A percentile compares a stretch with the other conserved stretches of the same genome.
phyloP scores from a whole-genome alignment of 2,888 invertebrate species.

The Achlya flavicornis region DNA sequence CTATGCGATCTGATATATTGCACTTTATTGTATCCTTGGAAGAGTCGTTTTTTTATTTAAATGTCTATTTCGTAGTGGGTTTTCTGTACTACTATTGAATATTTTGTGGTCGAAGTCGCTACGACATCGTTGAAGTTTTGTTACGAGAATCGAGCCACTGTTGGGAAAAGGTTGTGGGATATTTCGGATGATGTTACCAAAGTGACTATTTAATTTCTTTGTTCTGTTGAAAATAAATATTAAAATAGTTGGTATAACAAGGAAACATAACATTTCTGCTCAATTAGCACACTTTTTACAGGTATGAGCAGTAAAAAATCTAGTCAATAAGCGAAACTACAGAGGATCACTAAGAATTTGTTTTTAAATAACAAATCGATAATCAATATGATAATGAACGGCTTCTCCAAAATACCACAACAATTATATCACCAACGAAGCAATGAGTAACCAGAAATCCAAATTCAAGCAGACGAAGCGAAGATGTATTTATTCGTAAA shows the following conservation, averaged over 20 bases:
- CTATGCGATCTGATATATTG: too few species aligned
- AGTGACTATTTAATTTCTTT: conserved; percentile 7
- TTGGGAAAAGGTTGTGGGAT: conserved; percentile 10
- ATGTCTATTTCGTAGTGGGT: too few species aligned
- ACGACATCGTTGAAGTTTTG: too few species aligned
- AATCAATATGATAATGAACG: not conserved
- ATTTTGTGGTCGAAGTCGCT: too few species aligned
- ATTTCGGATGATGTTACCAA: conserved; percentile 9
- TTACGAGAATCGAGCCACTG: too few species aligned
- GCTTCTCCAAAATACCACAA: not conserved
- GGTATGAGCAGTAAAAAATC: not conserved
- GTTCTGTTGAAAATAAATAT: not conserved
- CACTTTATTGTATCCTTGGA: too few species aligned
- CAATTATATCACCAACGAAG: not conserved
- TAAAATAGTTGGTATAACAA: not conserved
- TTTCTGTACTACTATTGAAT: too few species aligned
- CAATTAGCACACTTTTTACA: not conserved
- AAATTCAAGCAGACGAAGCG: not conserved
- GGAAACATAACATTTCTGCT: not conserved
- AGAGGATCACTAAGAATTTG: not conserved
- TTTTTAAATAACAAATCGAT: not conserved
- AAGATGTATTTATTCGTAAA: not conserved
- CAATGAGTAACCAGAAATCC: too few species aligned
- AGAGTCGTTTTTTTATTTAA: too few species aligned
- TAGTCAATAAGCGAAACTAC: not conserved